Evolutionary conservation across 2,797 vertebrate genomes (phyloP).

Genomic region (Heterohyrax brucei): DNA sequence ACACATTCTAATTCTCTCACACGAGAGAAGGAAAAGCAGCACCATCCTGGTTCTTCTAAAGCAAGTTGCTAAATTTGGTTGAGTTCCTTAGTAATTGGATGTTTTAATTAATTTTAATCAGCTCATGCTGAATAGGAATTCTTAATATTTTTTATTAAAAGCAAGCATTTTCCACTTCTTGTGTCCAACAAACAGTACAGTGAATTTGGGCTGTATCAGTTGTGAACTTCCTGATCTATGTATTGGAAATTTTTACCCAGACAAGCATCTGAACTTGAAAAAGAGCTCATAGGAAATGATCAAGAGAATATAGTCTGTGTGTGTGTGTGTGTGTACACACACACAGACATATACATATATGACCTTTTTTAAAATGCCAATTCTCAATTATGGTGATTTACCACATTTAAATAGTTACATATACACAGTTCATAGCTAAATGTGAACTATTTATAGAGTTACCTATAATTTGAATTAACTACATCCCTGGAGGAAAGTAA

Average conservation of each 20-base stretch:
- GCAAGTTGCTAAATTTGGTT: slow-evolving; percentile 62
- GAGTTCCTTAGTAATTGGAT: slow-evolving; percentile 82
- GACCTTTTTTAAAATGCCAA: neutral
- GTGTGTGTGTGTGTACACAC: neutral
- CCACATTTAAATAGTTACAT: slow-evolving; percentile 66
- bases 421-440: slow-evolving; percentile 7
- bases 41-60: slow-evolving; percentile 78
- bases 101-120: slow-evolving; percentile 70
- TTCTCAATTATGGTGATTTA: slow-evolving; percentile 67
- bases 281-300: neutral
- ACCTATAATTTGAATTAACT: slow-evolving; percentile 39
- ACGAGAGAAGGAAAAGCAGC: neutral
- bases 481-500: slow-evolving; percentile 13
- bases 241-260: neutral
- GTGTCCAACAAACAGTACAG: slow-evolving; percentile 41
- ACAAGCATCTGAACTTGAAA: neutral
- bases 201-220: neutral
- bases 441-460: slow-evolving; percentile 65
- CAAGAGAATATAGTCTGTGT: neutral
- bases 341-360: neutral
- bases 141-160: slow-evolving; percentile 74
- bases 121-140: slow-evolving; percentile 1
- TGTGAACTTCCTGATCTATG: slow-evolving; percentile 3
- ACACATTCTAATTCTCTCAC: slow-evolving; percentile 52
- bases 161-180: slow-evolving; percentile 74